Percentiles rank a stretch among this genome's conserved stretches.
Conservation (phyloP, 2,888 invertebrate genomes). For the Argynnis bischoffii region DNA sequence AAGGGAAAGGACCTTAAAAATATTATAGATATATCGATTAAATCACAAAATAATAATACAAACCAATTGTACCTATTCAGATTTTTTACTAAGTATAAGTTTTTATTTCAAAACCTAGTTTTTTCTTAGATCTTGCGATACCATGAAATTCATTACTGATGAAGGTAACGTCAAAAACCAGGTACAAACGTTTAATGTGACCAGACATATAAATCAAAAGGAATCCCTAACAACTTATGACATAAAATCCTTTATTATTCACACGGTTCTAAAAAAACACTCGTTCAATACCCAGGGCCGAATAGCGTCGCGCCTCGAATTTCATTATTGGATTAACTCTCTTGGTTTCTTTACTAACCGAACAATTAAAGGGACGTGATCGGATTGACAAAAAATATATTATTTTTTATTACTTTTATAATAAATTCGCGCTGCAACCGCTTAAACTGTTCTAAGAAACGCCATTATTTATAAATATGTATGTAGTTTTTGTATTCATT, state of each 20-base stretch:
- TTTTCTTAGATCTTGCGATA: not conserved
- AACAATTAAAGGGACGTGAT: conserved; percentile 73
- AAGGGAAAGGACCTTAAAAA: too few species aligned
- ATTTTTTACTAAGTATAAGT: not conserved
- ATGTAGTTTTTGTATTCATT: conserved; percentile 31
- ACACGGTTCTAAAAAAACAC: conserved; percentile 58
- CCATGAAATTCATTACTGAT: conserved; percentile 19
- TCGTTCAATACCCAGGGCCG: conserved; percentile 46
- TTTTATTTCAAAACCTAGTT: not conserved
- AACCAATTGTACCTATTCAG: not conserved
- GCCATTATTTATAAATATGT: conserved; percentile 32
- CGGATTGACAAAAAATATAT: conserved; percentile 65
- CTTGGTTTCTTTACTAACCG: conserved; percentile 62
- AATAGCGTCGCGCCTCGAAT: conserved; percentile 60
- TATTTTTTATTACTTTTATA: conserved; percentile 45
- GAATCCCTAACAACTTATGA: conserved; percentile 71
- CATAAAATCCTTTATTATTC: conserved; percentile 77
- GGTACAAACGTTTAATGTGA: conserved; percentile 42
- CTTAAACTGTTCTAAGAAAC: conserved; percentile 46
- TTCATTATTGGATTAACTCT: conserved; percentile 67
- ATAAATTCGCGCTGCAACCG: conserved; percentile 45
- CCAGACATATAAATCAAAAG: conserved; percentile 52
- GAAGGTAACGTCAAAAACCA: conserved; percentile 32
- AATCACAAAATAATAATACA: not conserved
- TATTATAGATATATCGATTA: too few species aligned